Evolutionary conservation across 2,888 invertebrate genomes (phyloP).

Genomic region (Myopa tessellatipennis): DNA sequence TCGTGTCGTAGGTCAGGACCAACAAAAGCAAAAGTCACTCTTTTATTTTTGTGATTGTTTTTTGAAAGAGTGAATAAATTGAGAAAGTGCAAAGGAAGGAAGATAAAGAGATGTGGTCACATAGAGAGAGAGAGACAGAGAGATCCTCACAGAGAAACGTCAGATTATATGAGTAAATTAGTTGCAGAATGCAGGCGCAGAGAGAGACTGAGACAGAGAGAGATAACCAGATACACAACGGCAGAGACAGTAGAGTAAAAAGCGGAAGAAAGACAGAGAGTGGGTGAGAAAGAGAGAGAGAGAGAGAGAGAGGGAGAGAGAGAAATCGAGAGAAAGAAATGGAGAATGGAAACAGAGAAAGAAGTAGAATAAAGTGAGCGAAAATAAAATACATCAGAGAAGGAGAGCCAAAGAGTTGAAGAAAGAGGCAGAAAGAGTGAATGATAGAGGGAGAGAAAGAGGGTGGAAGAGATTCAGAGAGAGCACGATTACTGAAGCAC

Average conservation of each 20-base stretch:
- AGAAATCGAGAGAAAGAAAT: background rate
- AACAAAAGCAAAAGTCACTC: no score
- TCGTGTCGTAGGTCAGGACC: no score
- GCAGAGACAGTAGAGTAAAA: background rate
- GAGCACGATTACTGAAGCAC: background rate
- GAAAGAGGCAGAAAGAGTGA: background rate
- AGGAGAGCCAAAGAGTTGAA: background rate
- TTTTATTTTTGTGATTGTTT: no score
- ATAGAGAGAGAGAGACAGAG: background rate
- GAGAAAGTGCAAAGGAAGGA: no score
- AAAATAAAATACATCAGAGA: background rate
- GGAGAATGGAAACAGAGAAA: background rate
- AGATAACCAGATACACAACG: background rate
- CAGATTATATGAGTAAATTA: background rate
- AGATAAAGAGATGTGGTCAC: no score
- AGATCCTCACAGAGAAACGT: background rate
- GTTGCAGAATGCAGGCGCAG: background rate
- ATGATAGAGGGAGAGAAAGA: background rate
- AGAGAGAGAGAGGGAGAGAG: background rate
- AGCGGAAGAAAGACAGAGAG: background rate
- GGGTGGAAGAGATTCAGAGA: background rate
- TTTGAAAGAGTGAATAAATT: no score
- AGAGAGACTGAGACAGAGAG: background rate
- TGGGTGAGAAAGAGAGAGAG: no score
- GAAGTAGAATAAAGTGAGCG: background rate